Base-by-base conservation (phyloP, 2,113 vertebrate species). In the Otus sunia region DNA sequence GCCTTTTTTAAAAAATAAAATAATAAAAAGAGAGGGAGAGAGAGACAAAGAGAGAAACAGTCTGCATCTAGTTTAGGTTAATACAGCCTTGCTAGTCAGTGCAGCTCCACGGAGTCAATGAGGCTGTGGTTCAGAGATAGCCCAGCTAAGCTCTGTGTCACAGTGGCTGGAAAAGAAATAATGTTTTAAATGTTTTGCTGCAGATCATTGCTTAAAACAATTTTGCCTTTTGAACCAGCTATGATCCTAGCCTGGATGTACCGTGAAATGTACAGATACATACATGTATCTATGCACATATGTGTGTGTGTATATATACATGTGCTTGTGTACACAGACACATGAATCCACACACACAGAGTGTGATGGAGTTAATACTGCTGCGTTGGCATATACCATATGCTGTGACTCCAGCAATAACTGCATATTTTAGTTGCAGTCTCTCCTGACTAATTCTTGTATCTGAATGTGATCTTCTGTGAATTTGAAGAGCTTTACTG, bases 21-120 rank as follows among this genome's bases (percentile, higher is more conserved):
- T 6, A 45, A 9, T 18, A 21, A 58, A 23, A 77, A 69, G 12
- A 25, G 34, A 32, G 18, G 4, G 10, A 3, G 12, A 2, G 23
- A 10, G 39, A 3, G 12, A 2, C 20, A 10, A n/a, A 3, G 41
- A 45, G 63, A 49, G n/a, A 68, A 75, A 59, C n/a, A 63, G 15
- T 14, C 13, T 62, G 52, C 11, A 5, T 47, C 25, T 39, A 19
- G 4, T 15, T 67, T 50, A 12, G n/a, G 34, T 63, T 41, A 36
- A 10, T 19, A 6, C 21, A 32, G 36, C 49, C 43, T 26, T 22
- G 47, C 58, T 30, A 9, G 15, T 39, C 32, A 10, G 3, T 20
- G 50, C 27, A 59, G 58, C 36, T 41, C 27, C 11, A 3, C 0
- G 0, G 55, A 14, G 32, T 53, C 15, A 13, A 0, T 53, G 72